A percentile compares a stretch with the other conserved stretches of the same genome.
Conservation (phyloP, 2,113 vertebrate genomes). For the Peromyscus californicus region DNA sequence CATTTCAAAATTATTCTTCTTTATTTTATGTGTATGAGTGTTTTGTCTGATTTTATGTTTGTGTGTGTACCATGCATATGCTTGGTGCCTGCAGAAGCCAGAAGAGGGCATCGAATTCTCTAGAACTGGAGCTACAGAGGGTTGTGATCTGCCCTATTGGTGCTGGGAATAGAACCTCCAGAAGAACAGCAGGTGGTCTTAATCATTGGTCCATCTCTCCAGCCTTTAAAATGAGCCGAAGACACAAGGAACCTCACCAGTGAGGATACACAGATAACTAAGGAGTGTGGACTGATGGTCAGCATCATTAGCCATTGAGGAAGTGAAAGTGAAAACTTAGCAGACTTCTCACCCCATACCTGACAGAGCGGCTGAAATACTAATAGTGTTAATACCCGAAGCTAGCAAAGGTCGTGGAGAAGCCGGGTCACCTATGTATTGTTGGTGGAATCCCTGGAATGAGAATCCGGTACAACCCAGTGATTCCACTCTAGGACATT, state of each 20-base stretch:
- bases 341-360: no score
- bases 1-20: background rate
- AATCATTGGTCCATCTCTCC: background rate
- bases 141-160: background rate
- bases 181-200: background rate
- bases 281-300: background rate
- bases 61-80: background rate
- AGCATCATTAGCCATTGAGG: background rate
- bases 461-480: background rate
- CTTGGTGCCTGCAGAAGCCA: background rate
- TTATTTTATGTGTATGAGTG: background rate
- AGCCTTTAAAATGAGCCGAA: background rate
- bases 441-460: background rate
- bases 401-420: background rate
- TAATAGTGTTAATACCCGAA: background rate
- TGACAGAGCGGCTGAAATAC: background rate
- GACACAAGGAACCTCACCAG: background rate
- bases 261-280: background rate
- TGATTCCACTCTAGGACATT: background rate
- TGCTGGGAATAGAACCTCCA: background rate
- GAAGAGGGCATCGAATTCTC: background rate
- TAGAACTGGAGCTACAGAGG: background rate
- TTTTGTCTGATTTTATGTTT: background rate
- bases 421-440: accelerated
- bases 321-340: background rate